Percentiles rank a stretch among this genome's conserved stretches.
phyloP scores from a whole-genome alignment of 1,140 invertebrate genomes.

The Chrysopa pallens region DNA sequence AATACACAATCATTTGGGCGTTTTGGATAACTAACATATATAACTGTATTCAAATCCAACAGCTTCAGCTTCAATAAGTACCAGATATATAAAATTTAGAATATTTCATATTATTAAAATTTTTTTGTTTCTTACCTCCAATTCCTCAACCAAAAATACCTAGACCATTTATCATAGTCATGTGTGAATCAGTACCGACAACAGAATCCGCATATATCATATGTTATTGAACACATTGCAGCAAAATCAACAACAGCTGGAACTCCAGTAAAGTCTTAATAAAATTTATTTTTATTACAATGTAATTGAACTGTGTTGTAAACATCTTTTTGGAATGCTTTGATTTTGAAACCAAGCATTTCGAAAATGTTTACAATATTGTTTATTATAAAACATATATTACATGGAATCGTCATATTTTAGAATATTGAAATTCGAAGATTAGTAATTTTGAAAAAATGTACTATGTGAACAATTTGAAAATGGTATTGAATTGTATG shows the following conservation, averaged over 20 bases:
- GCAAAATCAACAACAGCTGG: slow-evolving; percentile 98
- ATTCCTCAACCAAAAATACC: slow-evolving; percentile 65
- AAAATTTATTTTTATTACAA: slow-evolving; percentile 3
- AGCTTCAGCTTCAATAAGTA: slow-evolving; percentile 72
- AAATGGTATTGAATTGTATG: too few relatives aligned
- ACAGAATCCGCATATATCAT: slow-evolving; percentile 89
- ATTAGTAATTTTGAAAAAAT: too few relatives aligned
- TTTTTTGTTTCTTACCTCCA: slow-evolving; percentile 33
- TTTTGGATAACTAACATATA: slow-evolving; percentile 92
- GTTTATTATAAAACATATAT: not conserved
- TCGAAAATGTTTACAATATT: too few relatives aligned
- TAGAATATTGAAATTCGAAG: too few relatives aligned
- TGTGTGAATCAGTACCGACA: slow-evolving; percentile 98
- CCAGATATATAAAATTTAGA: slow-evolving; percentile 3
- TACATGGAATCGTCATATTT: too few relatives aligned
- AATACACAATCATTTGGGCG: slow-evolving; percentile 90
- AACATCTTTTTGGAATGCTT: not conserved
- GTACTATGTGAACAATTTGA: too few relatives aligned
- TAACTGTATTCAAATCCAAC: slow-evolving; percentile 79
- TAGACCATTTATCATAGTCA: slow-evolving; percentile 95
- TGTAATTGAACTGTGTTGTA: too few relatives aligned
- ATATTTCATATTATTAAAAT: too few relatives aligned
- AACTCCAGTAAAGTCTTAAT: slow-evolving; percentile 85
- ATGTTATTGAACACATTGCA: slow-evolving; percentile 73
- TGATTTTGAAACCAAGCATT: not conserved